Base-by-base conservation (phyloP, 1,140 invertebrate genomes). In the Ceratosolen fusciceps region DNA sequence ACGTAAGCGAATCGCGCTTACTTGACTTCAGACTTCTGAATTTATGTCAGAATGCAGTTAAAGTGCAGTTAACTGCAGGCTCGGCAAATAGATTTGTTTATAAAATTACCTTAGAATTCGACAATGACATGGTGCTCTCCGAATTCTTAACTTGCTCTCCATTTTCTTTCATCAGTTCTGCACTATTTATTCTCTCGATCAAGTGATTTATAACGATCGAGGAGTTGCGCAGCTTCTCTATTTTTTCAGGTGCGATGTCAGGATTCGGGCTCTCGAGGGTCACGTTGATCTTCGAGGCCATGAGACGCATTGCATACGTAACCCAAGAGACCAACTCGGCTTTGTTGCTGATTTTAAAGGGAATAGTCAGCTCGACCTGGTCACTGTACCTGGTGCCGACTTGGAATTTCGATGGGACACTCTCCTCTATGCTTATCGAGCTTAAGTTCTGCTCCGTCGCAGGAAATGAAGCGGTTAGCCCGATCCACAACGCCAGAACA, bases 201-300 rank as follows among this genome's bases (percentile, higher is more conserved):
- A 80, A 56, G 43, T 80, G 19, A 34, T 80, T 80, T 1, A 76
- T 71, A 26, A 56, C 49, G 0, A 31, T 12, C 0, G 74, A 76
- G 0, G 74, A 80, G 34, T 80, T 80, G 3, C 74, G 74, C 21
- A 80, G 29, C 19, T 72, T 76, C 4, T 80, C 79, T 0, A 80
- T 72, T 34, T 31, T 80, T 43, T 80, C 74, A 5, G 68, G 16
- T 39, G 68, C 29, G 1, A 58, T 68, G 73, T 83, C n/a, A 34
- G 60, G 1, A 52, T 31, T 1, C n/a, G 21, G 14, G 0, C 62
- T 39, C 0, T 80, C 78, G 8, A 90, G 52, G 0, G 87, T 88
- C 8, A 89, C 85, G 34, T 90, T 90, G 12, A 90, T 83, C 16
- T 79, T 86, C 0, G 89, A 88, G 0, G 90, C 85, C 87, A 90